These are phyloP conservation scores for Leucoma salicis DNA, from an alignment of 2,888 invertebrate species.

Conservation along the genomic window DNA sequence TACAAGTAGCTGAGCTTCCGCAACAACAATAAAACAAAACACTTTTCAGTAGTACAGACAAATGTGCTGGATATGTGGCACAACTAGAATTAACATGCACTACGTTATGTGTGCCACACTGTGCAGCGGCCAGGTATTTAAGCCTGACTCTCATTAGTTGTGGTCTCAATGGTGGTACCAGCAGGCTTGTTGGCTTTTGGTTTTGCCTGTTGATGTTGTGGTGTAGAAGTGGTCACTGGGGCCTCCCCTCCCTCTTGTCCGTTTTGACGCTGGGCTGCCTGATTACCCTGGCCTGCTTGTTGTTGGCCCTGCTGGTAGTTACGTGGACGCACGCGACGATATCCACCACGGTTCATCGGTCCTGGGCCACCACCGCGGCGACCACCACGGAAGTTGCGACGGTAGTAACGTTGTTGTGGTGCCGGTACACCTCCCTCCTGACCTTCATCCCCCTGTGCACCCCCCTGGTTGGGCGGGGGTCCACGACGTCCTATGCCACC, in stretches of 20 bases:
- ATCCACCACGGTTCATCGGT: slow-evolving; percentile 70
- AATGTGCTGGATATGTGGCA: slow-evolving; percentile 55
- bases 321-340: slow-evolving; percentile 67
- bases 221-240: slow-evolving; percentile 43
- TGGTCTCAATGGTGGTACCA: slow-evolving; percentile 68
- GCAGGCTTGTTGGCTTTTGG: slow-evolving; percentile 60
- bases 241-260: slow-evolving; percentile 61
- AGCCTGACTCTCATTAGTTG: slow-evolving; percentile 79
- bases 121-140: slow-evolving; percentile 45
- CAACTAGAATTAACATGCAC: slow-evolving; percentile 65
- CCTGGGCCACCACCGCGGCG: slow-evolving; percentile 77
- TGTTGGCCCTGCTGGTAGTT: slow-evolving; percentile 50
- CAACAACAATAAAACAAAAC: slow-evolving; percentile 58
- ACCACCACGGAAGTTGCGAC: slow-evolving; percentile 88
- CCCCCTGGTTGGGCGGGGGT: slow-evolving; percentile 70
- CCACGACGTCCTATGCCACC: slow-evolving; percentile 82
- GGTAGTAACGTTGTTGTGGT: slow-evolving; percentile 82
- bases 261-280: slow-evolving; percentile 48
- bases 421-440: slow-evolving; percentile 66
- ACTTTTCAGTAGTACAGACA: slow-evolving; percentile 63
- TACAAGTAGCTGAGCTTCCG: slow-evolving; percentile 47
- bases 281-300: slow-evolving; percentile 27
- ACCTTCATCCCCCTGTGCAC: slow-evolving; percentile 73
- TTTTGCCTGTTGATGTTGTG: slow-evolving; percentile 57
- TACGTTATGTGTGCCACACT: slow-evolving; percentile 59